Conservation (phyloP, 2,113 vertebrate genomes). For the Phainopepla nitens region DNA sequence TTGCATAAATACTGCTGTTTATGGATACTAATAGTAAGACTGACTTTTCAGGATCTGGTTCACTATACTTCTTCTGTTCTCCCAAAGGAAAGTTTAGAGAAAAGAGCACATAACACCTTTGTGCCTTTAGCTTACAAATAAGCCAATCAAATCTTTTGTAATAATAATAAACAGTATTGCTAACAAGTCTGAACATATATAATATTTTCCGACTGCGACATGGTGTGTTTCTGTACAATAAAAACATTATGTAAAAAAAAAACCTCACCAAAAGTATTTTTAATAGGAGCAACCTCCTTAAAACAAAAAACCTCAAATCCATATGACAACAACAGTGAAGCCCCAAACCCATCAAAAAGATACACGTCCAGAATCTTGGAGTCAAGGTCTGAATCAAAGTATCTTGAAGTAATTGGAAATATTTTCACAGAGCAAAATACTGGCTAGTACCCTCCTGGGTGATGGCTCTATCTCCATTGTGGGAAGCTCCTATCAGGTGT, state of each 20-base stretch:
- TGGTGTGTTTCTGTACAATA: background rate
- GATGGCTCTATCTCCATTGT: background rate
- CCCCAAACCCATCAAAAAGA: conserved; percentile 63
- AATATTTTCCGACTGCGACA: background rate
- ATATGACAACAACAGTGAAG: conserved; percentile 62
- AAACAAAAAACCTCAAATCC: conserved; percentile 48
- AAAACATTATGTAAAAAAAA: background rate
- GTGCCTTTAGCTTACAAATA: conserved; percentile 58
- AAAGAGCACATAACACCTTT: conserved; percentile 50
- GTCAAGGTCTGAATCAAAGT: background rate
- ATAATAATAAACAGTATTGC: conserved; percentile 16
- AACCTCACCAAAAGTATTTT: background rate
- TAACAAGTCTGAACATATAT: conserved; percentile 12
- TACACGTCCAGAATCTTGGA: conserved; percentile 61
- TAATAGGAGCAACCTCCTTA: background rate
- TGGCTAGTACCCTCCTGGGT: background rate
- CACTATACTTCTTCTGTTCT: conserved; percentile 33
- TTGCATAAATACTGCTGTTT: background rate
- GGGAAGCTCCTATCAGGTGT: background rate
- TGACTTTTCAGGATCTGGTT: background rate
- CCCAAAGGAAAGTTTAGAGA: conserved; percentile 61
- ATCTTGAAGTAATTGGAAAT: background rate
- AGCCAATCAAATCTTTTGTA: conserved; percentile 65
- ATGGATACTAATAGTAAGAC: background rate
- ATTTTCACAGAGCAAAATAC: background rate